Conservation (phyloP, 2,113 vertebrate genomes). For the Grantiella picta region DNA sequence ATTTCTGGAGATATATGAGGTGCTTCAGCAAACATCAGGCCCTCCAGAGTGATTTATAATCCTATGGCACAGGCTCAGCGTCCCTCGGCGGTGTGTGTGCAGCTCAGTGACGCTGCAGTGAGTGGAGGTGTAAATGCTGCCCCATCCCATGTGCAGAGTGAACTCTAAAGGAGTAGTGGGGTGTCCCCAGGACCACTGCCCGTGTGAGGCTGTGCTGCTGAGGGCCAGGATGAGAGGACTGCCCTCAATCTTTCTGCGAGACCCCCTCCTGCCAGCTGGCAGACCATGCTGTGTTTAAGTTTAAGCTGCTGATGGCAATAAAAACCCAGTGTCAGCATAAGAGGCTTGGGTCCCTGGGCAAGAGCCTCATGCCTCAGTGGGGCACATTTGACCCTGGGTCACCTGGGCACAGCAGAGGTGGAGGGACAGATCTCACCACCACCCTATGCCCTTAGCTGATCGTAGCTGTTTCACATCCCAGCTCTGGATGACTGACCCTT, state of each 20-base stretch:
- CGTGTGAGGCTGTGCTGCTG: fast-evolving
- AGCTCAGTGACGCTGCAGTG: neutral
- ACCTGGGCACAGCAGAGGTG: too few relatives aligned
- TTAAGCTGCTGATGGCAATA: neutral
- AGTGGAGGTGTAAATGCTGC: neutral
- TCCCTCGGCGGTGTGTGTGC: neutral
- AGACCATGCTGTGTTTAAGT: fast-evolving
- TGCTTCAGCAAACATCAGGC: neutral
- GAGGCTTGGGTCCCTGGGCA: neutral
- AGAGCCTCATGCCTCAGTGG: fast-evolving
- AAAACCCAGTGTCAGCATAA: fast-evolving
- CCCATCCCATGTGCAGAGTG: neutral
- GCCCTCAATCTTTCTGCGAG: fast-evolving
- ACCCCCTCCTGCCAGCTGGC: neutral
- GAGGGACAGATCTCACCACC: neutral
- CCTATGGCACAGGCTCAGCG: neutral
- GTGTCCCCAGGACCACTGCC: neutral
- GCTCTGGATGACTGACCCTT: neutral
- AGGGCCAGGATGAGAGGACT: neutral
- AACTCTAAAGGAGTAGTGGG: neutral
- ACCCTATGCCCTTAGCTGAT: neutral
- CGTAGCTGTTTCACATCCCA: fast-evolving
- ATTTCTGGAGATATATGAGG: neutral
- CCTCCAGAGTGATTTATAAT: neutral
- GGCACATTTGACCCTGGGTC: fast-evolving